These are phyloP conservation scores for Arion vulgaris DNA, from an alignment of 1,140 invertebrate genomes.

Conservation along the genomic window DNA sequence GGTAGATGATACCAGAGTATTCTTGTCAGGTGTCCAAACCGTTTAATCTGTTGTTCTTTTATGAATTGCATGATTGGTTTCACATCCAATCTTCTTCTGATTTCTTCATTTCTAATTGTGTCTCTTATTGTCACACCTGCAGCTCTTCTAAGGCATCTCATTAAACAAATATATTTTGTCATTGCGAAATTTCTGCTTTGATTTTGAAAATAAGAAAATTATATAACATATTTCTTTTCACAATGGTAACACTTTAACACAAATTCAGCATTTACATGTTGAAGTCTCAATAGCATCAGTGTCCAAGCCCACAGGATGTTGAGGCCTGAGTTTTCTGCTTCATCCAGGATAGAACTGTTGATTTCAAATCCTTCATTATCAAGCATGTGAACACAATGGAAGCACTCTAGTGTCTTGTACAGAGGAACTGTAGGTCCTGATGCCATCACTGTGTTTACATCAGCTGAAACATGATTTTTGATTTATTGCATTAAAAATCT, in stretches of 20 bases:
- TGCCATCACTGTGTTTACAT: conserved; percentile 48
- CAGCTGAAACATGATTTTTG: conserved; percentile 32
- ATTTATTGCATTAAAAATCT: not conserved
- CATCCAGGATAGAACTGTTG: not conserved
- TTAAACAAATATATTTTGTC: too few relatives aligned
- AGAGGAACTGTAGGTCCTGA: conserved; percentile 29
- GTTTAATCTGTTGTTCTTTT: too few relatives aligned
- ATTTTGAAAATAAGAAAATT: too few relatives aligned
- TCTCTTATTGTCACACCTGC: too few relatives aligned
- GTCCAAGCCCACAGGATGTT: conserved; percentile 46
- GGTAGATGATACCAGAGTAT: too few relatives aligned
- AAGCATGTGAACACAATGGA: conserved; percentile 40
- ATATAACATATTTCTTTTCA: not conserved
- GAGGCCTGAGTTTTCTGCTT: not conserved
- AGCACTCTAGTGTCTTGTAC: conserved; percentile 29
- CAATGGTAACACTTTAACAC: not conserved
- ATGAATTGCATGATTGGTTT: too few relatives aligned
- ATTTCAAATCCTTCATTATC: conserved; percentile 40
- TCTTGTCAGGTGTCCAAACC: too few relatives aligned
- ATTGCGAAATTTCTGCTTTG: too few relatives aligned
- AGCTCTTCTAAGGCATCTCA: too few relatives aligned
- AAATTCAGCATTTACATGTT: conserved; percentile 36
- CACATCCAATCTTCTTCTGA: too few relatives aligned
- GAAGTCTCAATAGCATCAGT: conserved; percentile 37
- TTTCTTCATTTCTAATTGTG: too few relatives aligned